Evolutionary conservation across 23 tunicate species (phyloP), one percentile per base, ranked within the genome.

Genomic region (Trididemnum nubilum): DNA sequence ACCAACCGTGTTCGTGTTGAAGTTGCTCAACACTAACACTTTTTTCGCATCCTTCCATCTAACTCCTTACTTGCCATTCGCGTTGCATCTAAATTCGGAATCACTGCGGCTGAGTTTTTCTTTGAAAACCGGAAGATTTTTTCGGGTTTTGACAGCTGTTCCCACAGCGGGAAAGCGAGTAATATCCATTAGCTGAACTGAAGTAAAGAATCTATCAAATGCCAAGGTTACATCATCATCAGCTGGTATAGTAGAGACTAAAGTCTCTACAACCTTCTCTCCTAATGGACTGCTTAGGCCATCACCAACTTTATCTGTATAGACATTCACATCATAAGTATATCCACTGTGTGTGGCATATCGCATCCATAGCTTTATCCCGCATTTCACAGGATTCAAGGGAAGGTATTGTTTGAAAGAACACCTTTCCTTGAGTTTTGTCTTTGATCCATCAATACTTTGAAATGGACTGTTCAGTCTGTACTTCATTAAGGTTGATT

Each of bases 331-430:
- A 73, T 73, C 60, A 73, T 73, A 73, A 9, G 79, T 73, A 73
- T 73, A 67, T 5, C 37, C 74, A 33, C 38, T 31, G 38, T 67
- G 74, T 32, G 79, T 12, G 79, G 36, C 79, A 73, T 60, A 73
- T 73, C 79, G 4, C 79, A 73, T 73, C 79, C 60, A 73, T 4
- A 73, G 79, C 79, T 73, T 73, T 73, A 73, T 73, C 79, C 79
- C 79, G 38, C 61, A 33, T 73, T 73, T 73, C 79, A 73, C 79
- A 73, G 79, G 79, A 63, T 73, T 73, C 79, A 73, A 22, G 79
- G 79, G 60, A 73, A 73, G 79, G 79, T 73, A 73, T 27, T 73
- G 79, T n/a, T 73, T 77, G 69, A 73, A 38, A 40, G 78, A 38
- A 27, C 82, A 77, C 67, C 82, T 77, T 77, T n/a, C 82, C 36